These are phyloP conservation scores for Bombus picipes DNA, from an alignment of 1,140 invertebrate species.

Conservation along the genomic window DNA sequence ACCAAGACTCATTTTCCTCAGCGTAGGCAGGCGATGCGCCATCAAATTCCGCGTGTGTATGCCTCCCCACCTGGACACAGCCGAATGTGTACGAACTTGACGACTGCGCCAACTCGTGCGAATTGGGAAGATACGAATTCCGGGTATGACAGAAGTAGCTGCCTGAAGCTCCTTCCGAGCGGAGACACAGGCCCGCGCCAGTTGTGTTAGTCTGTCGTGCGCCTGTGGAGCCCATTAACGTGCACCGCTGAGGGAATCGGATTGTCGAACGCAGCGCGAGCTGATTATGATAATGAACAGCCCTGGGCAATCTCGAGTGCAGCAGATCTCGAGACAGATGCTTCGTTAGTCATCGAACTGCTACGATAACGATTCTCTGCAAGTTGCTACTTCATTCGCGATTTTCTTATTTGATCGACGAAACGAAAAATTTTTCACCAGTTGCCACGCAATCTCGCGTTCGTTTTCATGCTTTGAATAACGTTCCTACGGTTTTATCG, in stretches of 20 bases:
- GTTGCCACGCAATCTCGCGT: too few species aligned
- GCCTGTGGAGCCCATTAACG: constrained; percentile 14
- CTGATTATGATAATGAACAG: constrained; percentile 69
- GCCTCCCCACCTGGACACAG: too few species aligned
- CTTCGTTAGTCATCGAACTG: constrained; percentile 42
- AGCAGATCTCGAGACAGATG: constrained; percentile 44
- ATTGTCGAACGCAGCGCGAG: constrained; percentile 31
- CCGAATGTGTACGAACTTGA: background rate
- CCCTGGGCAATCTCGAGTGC: constrained; percentile 45
- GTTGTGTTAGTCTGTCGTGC: constrained; percentile 14
- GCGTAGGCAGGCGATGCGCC: too few species aligned
- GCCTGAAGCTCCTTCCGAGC: background rate
- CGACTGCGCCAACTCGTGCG: background rate
- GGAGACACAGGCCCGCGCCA: too few species aligned
- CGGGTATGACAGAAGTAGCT: background rate
- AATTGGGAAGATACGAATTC: background rate
- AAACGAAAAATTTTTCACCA: too few species aligned
- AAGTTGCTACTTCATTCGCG: too few species aligned
- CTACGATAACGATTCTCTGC: too few species aligned
- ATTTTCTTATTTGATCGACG: too few species aligned
- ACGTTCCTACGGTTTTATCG: too few species aligned
- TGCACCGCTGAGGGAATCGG: constrained; percentile 27
- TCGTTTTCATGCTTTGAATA: too few species aligned
- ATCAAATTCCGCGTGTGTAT: too few species aligned
- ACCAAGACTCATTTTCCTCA: too few species aligned